Conservation (phyloP, 2,113 vertebrate genomes). For the Anoplopoma fimbria region DNA sequence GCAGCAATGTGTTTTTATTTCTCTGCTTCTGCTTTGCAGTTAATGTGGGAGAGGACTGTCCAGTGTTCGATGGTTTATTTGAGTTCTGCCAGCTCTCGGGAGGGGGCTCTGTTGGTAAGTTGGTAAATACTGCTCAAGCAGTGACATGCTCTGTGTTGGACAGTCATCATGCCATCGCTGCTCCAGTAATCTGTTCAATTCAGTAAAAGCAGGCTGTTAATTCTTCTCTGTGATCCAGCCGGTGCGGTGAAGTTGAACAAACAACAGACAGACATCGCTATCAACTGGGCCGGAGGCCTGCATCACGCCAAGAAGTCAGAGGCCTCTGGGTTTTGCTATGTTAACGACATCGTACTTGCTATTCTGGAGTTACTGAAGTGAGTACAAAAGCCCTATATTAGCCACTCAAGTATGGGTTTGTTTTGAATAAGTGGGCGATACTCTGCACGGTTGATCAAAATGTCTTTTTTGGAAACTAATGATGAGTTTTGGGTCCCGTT, state of each 20-base stretch:
- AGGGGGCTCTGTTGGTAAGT: conserved; percentile 96
- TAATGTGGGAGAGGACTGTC: conserved; percentile 98
- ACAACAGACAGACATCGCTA: conserved; percentile 98
- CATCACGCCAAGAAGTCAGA: conserved; percentile 99
- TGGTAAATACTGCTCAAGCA: background rate
- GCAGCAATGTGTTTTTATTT: background rate
- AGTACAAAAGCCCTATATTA: conserved; percentile 34
- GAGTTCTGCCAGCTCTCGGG: conserved; percentile 98
- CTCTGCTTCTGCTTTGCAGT: conserved; percentile 81
- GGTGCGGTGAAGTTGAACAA: conserved; percentile 99
- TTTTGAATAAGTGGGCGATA: background rate
- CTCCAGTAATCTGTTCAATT: conserved; percentile 10
- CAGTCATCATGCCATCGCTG: background rate
- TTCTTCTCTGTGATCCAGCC: conserved; percentile 80
- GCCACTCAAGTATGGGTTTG: background rate
- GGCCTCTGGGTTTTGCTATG: conserved; percentile 98
- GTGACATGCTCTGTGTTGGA: background rate
- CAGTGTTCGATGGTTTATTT: conserved; percentile 98
- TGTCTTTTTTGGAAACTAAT: background rate
- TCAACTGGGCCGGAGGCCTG: conserved; percentile 98
- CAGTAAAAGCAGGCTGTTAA: conserved; percentile 18
- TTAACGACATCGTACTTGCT: conserved; percentile 97
- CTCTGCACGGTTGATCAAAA: background rate
- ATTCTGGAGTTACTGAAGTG: conserved; percentile 98
- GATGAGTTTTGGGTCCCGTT: background rate